Evolutionary conservation across 2,113 vertebrate genomes (phyloP).

Genomic region (Hydropotes inermis): DNA sequence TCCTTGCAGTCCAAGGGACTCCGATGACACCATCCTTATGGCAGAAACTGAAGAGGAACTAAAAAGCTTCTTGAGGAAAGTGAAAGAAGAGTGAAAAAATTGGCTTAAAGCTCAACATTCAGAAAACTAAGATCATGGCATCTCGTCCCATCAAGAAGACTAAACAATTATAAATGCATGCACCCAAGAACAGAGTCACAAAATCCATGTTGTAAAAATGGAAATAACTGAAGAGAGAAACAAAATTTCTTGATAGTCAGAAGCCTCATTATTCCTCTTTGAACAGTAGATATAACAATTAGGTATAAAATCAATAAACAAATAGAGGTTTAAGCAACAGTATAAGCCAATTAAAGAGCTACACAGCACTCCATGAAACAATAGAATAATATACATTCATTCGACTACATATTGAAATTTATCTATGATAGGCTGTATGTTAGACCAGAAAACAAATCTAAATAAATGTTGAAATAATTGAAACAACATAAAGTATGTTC

Average conservation of each 20-base stretch:
- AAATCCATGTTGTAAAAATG: background rate
- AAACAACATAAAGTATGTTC: background rate
- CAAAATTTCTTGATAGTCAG: background rate
- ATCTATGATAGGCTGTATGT: background rate
- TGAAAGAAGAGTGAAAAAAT: no score
- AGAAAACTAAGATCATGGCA: no score
- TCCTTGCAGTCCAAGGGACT: no score
- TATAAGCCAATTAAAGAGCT: background rate
- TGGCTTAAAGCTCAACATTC: no score
- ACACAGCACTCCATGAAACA: background rate
- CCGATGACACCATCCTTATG: no score
- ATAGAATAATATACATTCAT: background rate
- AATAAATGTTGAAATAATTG: background rate
- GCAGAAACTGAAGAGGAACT: no score
- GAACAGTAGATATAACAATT: background rate
- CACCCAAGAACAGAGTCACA: background rate
- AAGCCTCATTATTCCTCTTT: background rate
- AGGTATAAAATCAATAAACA: background rate
- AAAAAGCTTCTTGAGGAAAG: no score
- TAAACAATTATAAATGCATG: background rate
- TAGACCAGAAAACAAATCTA: background rate
- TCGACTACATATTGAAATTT: background rate
- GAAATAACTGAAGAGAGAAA: background rate
- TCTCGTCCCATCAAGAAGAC: background rate
- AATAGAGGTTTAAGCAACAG: background rate